A percentile compares a stretch with the other conserved stretches of the same genome.
These are phyloP conservation scores for Patiria pectinifera DNA, from an alignment of 53 echinoderm and acorn worm genomes.

Conservation along the genomic window DNA sequence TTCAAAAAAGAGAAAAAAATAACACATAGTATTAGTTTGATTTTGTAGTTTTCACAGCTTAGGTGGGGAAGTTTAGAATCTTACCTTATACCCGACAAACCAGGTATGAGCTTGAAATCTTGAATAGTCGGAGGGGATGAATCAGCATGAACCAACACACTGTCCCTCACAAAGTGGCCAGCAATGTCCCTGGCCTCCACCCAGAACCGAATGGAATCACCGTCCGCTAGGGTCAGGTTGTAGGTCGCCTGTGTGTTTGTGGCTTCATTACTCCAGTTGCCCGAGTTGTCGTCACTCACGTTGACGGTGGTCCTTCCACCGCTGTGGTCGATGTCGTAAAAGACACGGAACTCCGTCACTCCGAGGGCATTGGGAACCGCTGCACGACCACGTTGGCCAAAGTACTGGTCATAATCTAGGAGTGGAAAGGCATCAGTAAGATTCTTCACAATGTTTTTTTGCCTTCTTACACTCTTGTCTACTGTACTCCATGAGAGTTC, in stretches of 20 bases:
- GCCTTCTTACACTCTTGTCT: no score
- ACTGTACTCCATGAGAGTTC: no score
- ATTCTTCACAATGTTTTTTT: no score
- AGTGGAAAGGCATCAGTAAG: not conserved
- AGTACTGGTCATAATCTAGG: constrained; percentile 53
- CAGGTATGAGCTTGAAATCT: no score
- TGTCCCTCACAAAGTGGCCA: not conserved
- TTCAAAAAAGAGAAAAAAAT: no score
- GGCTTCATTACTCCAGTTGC: not conserved
- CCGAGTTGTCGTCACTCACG: no score
- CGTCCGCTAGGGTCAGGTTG: constrained; percentile 17
- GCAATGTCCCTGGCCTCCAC: constrained; percentile 27
- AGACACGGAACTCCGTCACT: constrained; percentile 30
- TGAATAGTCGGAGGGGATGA: constrained; percentile 25
- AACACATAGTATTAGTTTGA: no score
- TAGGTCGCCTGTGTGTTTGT: constrained; percentile 14
- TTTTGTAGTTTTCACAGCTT: no score
- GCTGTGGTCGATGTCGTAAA: not conserved
- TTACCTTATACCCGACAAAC: no score
- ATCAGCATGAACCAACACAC: constrained; percentile 38
- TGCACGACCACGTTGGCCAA: not conserved
- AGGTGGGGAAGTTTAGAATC: no score
- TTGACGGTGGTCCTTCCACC: no score
- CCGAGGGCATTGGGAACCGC: constrained; percentile 49
- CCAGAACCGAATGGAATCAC: constrained; percentile 54